Percentiles rank a stretch among this genome's conserved stretches.
These are phyloP conservation scores for Schizothorax lantsangensis DNA, from an alignment of 2,797 vertebrate genomes.

Conservation along the genomic window DNA sequence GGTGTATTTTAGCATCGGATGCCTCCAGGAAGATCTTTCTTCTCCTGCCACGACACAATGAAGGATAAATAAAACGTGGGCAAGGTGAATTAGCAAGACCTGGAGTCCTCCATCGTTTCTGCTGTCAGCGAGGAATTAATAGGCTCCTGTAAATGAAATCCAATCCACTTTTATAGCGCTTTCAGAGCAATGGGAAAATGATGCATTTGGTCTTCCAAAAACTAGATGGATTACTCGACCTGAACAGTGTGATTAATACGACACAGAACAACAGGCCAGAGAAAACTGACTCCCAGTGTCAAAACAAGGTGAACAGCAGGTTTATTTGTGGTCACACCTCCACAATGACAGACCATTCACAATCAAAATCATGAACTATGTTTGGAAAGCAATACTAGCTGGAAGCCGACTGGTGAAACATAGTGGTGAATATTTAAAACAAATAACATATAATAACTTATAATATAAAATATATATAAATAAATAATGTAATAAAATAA, in stretches of 20 bases:
- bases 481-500: neutral
- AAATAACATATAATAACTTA: neutral
- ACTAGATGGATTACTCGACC: slow-evolving; percentile 33
- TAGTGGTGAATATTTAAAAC: neutral
- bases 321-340: neutral
- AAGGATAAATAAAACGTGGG: slow-evolving; percentile 66
- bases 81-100: slow-evolving; percentile 73
- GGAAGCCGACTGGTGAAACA: neutral
- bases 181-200: slow-evolving; percentile 38
- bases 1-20: slow-evolving; percentile 1
- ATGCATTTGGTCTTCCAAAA: slow-evolving; percentile 38
- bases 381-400: neutral
- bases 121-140: slow-evolving; percentile 74
- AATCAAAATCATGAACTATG: neutral
- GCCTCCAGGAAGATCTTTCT: neutral
- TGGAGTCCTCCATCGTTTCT: slow-evolving; percentile 70
- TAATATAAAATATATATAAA: neutral
- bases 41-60: slow-evolving; percentile 9
- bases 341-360: neutral
- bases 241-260: slow-evolving; percentile 41
- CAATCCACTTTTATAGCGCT: slow-evolving; percentile 62
- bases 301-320: slow-evolving; percentile 3
- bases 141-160: slow-evolving; percentile 71
- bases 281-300: neutral
- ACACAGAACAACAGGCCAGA: slow-evolving; percentile 1